Percentiles rank a stretch among this genome's conserved stretches.
These are phyloP conservation scores for Zaprionus davidi DNA, from an alignment of 1,140 invertebrate species.

Conservation along the genomic window DNA sequence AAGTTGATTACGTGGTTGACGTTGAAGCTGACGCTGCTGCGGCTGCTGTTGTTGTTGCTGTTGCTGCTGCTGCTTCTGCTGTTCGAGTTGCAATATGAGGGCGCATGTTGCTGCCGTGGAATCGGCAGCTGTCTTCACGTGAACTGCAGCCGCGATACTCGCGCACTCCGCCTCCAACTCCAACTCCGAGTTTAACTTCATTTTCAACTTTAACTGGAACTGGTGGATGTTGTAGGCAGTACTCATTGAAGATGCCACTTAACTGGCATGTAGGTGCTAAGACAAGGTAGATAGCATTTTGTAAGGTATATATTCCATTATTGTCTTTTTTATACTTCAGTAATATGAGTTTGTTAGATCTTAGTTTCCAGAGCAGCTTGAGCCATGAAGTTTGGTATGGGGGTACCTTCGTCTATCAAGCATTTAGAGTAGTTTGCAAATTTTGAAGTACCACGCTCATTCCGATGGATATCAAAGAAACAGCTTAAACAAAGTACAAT, in stretches of 20 bases:
- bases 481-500: too few species aligned
- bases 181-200: conserved; percentile 7
- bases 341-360: not conserved
- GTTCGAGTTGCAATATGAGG: conserved; percentile 72
- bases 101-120: conserved; percentile 69
- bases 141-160: conserved; percentile 60
- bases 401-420: not conserved
- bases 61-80: conserved; percentile 18
- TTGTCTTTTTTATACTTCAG: too few species aligned
- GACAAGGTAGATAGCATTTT: not conserved
- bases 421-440: not conserved
- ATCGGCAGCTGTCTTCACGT: conserved; percentile 76
- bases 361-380: not conserved
- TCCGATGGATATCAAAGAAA: not conserved
- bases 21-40: conserved; percentile 52
- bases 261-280: not conserved
- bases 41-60: conserved; percentile 33
- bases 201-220: conserved; percentile 14
- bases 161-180: conserved; percentile 10
- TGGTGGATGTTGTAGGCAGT: conserved; percentile 30
- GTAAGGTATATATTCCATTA: not conserved
- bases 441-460: not conserved
- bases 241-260: conserved; percentile 5
- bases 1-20: conserved; percentile 82
- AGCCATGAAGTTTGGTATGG: not conserved